Conservation (phyloP, 2,888 invertebrate species). For the Lycophotia porphyrea region DNA sequence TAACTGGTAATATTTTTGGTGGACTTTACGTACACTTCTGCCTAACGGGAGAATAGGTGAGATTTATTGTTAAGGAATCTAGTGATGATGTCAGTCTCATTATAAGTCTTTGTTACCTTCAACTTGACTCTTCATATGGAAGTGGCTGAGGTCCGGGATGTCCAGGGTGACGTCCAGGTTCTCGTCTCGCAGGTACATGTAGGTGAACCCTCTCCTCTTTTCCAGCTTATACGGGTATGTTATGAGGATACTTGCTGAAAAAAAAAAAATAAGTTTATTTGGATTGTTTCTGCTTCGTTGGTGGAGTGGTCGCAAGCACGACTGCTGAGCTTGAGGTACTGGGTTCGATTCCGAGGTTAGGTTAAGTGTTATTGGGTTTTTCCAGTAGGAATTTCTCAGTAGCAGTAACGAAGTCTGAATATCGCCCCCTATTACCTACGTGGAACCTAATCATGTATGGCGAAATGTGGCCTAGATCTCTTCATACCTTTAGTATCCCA, state of each 20-base stretch:
- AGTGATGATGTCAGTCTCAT: no score
- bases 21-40: no score
- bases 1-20: no score
- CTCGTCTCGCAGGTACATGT: slow-evolving; percentile 72
- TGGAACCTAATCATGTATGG: background rate
- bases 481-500: background rate
- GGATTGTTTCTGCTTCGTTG: background rate
- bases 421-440: background rate
- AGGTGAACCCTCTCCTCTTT: slow-evolving; percentile 63
- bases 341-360: background rate
- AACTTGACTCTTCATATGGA: slow-evolving; percentile 59
- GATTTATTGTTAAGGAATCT: no score
- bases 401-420: background rate
- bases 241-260: slow-evolving; percentile 72
- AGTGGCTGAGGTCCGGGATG: slow-evolving; percentile 73
- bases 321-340: background rate
- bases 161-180: slow-evolving; percentile 77
- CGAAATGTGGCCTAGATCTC: background rate
- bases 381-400: background rate
- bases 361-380: background rate
- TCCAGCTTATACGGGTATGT: slow-evolving; percentile 71
- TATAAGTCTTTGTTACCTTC: slow-evolving; percentile 64
- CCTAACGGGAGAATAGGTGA: no score
- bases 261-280: background rate
- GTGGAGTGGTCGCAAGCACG: background rate